Conservation (phyloP, 1,140 invertebrate genomes). For the Drosophila sturtevanti region DNA sequence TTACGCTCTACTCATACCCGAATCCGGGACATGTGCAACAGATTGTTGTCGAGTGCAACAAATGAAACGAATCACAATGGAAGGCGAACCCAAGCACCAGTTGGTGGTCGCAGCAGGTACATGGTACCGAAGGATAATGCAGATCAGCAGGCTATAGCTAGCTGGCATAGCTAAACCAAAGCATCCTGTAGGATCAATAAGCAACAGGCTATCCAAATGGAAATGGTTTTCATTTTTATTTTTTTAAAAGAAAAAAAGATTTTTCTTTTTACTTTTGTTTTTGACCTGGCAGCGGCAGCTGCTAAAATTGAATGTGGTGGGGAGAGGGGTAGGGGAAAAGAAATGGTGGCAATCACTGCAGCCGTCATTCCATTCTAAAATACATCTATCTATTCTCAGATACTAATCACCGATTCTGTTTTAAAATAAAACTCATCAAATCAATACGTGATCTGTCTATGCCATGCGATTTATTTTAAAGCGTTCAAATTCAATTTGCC, state of each 20-base stretch:
- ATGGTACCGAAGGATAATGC: conserved; percentile 53
- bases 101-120: conserved; percentile 72
- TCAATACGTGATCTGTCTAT: conserved; percentile 13
- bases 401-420: conserved; percentile 12
- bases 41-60: conserved; percentile 59
- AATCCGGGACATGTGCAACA: conserved; percentile 73
- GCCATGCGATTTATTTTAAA: conserved; percentile 71
- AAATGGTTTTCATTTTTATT: conserved; percentile 56
- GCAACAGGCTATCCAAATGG: conserved; percentile 68
- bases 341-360: conserved; percentile 73
- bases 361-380: conserved; percentile 32
- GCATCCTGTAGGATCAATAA: conserved; percentile 12
- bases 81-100: conserved; percentile 43
- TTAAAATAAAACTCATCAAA: conserved; percentile 4
- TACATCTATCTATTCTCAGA: conserved; percentile 6
- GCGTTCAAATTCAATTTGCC: conserved; percentile 48
- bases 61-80: conserved; percentile 71
- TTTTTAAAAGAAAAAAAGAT: conserved; percentile 58
- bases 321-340: too few species aligned
- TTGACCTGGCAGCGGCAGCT: conserved; percentile 49
- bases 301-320: background rate
- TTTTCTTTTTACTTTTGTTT: conserved; percentile 74
- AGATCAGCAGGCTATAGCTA: conserved; percentile 16
- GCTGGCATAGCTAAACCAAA: background rate
- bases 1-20: conserved; percentile 53